Evolutionary conservation across 2,113 vertebrate species (phyloP), one percentile per base, ranked within the genome.

Genomic region (Gobius niger): DNA sequence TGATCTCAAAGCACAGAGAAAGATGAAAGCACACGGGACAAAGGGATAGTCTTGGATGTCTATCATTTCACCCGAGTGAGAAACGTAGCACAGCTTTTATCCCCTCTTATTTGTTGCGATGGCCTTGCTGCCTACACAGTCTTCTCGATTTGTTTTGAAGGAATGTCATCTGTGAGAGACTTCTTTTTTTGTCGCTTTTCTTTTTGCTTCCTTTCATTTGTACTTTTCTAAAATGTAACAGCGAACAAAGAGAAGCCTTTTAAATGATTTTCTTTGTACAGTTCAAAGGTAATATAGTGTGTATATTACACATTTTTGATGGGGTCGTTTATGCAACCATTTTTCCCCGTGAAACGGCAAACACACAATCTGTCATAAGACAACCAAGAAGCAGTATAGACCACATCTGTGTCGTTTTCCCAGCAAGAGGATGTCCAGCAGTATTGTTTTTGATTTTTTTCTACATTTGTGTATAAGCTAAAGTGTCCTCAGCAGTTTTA

Each of bases 221-320:
- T 84, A 85, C 76, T 85, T 87, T 90, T 88, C 70, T 83, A 85
- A 77, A 78, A 76, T 82, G 81, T 83, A 65, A 75, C 74, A 81
- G 73, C 65, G 42, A 76, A 73, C 34, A 41, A 41, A 60, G 69
- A 71, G 47, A 64, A 70, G 50, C 44, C 63, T 75, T 87, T 84
- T 87, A 46, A 63, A 47, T 16, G 1, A 83, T 83, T 84, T 84
- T 84, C 72, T 75, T 93, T 96, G 95, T 96, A 96, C 94, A 96
- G 95, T 95, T 95, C 91, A 92, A 94, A 83, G 91, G 91, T 91
- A 93, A 84, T 95, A 91, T 92, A 79, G 78, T 95, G 95, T 98
- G 96, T 96, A 95, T 95, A 96, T 96, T 95, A 95, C 94, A 97
- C 94, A 89, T 95, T 94, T 83, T 78, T 70, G 90, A 91, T 78